Evolutionary conservation across 2,113 vertebrate genomes (phyloP).

Genomic region (Glaucomys volans): DNA sequence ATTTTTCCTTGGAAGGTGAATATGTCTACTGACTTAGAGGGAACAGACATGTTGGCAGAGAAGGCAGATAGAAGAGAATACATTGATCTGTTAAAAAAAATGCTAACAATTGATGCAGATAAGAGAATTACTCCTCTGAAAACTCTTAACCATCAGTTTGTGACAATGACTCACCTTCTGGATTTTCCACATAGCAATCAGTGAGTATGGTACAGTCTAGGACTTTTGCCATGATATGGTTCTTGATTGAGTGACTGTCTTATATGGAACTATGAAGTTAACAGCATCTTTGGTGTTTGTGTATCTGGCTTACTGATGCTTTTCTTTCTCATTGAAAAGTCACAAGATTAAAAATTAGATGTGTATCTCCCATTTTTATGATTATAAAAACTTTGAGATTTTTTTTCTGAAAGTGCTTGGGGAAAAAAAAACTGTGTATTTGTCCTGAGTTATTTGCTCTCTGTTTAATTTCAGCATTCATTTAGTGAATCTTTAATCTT

Average conservation of each 20-base stretch:
- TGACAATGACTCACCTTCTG: slow-evolving; percentile 97
- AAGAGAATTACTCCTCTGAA: slow-evolving; percentile 98
- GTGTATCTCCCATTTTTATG: slow-evolving; percentile 1
- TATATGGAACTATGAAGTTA: slow-evolving; percentile 13
- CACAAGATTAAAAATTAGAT: slow-evolving; percentile 42
- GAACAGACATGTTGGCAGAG: slow-evolving; percentile 98
- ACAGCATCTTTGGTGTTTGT: slow-evolving; percentile 46
- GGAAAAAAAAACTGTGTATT: neutral
- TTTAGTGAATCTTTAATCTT: slow-evolving; percentile 37
- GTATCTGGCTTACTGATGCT: slow-evolving; percentile 44
- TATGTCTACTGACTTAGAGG: slow-evolving; percentile 98
- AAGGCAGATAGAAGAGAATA: slow-evolving; percentile 98
- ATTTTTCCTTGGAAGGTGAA: slow-evolving; percentile 91
- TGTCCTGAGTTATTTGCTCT: slow-evolving; percentile 47
- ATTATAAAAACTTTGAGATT: slow-evolving; percentile 33
- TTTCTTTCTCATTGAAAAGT: slow-evolving; percentile 63
- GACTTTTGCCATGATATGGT: neutral
- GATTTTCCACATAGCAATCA: slow-evolving; percentile 99
- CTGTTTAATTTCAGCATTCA: slow-evolving; percentile 45
- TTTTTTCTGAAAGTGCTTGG: slow-evolving; percentile 46
- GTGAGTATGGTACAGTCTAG: slow-evolving; percentile 86
- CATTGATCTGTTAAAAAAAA: slow-evolving; percentile 98
- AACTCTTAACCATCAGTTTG: slow-evolving; percentile 97
- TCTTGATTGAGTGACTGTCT: slow-evolving; percentile 20
- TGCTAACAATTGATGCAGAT: slow-evolving; percentile 98